These are phyloP conservation scores for Achroia grisella DNA, from an alignment of 1,140 invertebrate genomes.

Conservation along the genomic window DNA sequence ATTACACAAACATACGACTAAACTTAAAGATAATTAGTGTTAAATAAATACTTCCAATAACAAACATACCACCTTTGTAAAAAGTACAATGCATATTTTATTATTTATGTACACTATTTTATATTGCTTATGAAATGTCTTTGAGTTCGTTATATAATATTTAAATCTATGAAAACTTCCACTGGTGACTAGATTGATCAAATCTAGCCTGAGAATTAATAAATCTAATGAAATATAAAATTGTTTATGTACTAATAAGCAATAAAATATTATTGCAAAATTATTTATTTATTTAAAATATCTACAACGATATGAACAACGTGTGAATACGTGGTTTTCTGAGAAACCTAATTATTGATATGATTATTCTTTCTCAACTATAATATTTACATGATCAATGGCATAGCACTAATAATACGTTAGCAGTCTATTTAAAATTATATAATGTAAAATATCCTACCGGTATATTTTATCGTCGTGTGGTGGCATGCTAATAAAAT, in stretches of 20 bases:
- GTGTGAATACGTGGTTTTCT: not conserved
- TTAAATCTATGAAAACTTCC: constrained; percentile 18
- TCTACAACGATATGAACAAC: constrained; percentile 27
- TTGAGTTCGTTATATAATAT: not conserved
- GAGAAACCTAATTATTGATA: constrained; percentile 12
- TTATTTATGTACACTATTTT: not conserved
- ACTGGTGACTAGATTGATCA: constrained; percentile 50
- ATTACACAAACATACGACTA: not conserved
- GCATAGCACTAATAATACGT: constrained; percentile 3
- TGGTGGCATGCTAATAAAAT: constrained; percentile 70
- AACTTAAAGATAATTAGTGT: constrained; percentile 4
- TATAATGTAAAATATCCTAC: constrained; percentile 25
- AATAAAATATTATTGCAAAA: no score
- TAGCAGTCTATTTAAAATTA: not conserved
- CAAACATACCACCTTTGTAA: constrained; percentile 7
- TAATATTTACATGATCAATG: constrained; percentile 21
- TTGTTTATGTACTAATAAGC: not conserved
- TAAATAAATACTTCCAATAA: constrained; percentile 20
- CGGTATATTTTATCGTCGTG: constrained; percentile 73
- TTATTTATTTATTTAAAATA: no score
- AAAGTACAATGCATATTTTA: constrained; percentile 2
- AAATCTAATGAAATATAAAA: not conserved
- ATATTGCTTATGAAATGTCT: not conserved
- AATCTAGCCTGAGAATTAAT: constrained; percentile 33
- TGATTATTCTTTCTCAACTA: constrained; percentile 13